These are phyloP conservation scores for Hippasteria phrygiana DNA, from an alignment of 53 echinoderm and acorn worm species.

Conservation along the genomic window DNA sequence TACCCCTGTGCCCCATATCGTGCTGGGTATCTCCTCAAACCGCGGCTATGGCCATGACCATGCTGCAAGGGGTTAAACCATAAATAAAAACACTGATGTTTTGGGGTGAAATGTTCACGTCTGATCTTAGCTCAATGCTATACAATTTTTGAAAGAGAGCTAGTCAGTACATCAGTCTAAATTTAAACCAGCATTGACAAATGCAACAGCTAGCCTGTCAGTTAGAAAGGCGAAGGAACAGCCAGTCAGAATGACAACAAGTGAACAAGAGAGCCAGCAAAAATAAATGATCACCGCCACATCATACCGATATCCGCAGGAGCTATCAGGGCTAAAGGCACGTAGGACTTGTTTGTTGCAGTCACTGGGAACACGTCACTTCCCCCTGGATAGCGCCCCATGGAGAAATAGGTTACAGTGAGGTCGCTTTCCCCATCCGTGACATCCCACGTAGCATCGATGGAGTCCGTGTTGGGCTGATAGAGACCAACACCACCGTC, in stretches of 20 bases:
- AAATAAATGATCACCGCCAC: background rate
- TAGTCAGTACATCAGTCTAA: too few species aligned
- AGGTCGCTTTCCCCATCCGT: background rate
- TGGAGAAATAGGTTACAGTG: constrained; percentile 28
- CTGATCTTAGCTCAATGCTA: too few species aligned
- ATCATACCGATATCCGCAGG: constrained; percentile 9
- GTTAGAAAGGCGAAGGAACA: background rate
- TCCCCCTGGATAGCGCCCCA: constrained; percentile 45
- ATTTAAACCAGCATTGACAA: too few species aligned
- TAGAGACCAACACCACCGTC: constrained; percentile 32
- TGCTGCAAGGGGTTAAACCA: too few species aligned
- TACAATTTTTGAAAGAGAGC: too few species aligned
- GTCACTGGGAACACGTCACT: constrained; percentile 26
- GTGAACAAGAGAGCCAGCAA: background rate
- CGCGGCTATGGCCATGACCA: too few species aligned
- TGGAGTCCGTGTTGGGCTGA: constrained; percentile 24
- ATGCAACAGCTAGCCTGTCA: too few species aligned
- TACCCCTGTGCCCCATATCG: too few species aligned
- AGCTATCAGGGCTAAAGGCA: constrained; percentile 8
- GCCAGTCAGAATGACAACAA: background rate
- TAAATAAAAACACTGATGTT: too few species aligned
- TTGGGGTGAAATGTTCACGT: too few species aligned
- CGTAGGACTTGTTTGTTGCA: constrained; percentile 11
- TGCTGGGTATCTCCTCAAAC: too few species aligned
- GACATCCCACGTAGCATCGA: constrained; percentile 35